A percentile compares a stretch with the other conserved stretches of the same genome.
These are phyloP conservation scores for Dendrocincla tyrannina DNA, from an alignment of 2,797 vertebrate genomes.

Conservation along the genomic window DNA sequence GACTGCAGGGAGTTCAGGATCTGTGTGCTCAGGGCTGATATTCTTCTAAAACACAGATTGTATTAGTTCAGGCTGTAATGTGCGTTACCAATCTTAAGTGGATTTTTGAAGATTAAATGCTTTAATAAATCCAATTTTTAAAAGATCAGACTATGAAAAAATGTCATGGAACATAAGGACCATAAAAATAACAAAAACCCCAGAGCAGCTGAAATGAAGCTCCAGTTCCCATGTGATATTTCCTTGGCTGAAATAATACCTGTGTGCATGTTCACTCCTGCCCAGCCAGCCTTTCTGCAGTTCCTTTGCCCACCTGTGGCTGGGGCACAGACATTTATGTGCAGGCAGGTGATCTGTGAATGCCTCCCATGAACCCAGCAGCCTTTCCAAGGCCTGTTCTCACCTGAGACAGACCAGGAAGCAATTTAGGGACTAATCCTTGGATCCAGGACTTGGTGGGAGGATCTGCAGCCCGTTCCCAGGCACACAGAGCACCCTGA, in stretches of 20 bases:
- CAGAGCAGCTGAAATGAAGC: background rate
- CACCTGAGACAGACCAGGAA: background rate
- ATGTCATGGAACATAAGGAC: background rate
- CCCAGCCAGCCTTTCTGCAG: background rate
- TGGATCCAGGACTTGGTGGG: background rate
- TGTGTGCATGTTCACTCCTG: fast-evolving
- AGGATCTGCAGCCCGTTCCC: background rate
- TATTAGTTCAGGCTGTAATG: background rate
- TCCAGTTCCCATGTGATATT: background rate
- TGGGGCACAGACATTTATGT: background rate
- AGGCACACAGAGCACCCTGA: background rate
- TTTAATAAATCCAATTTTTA: background rate
- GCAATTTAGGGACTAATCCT: background rate
- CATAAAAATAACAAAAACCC: background rate
- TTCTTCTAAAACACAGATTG: background rate
- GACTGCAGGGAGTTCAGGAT: background rate
- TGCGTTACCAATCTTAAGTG: background rate
- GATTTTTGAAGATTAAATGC: background rate
- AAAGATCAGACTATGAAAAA: background rate
- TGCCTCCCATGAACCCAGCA: background rate
- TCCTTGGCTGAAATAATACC: background rate
- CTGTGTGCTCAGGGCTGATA: background rate
- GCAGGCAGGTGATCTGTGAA: background rate
- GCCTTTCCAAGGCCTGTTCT: background rate
- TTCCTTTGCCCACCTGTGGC: background rate